Base-by-base conservation (phyloP, 2,113 vertebrate genomes). In the Ctenodactylus gundi region DNA sequence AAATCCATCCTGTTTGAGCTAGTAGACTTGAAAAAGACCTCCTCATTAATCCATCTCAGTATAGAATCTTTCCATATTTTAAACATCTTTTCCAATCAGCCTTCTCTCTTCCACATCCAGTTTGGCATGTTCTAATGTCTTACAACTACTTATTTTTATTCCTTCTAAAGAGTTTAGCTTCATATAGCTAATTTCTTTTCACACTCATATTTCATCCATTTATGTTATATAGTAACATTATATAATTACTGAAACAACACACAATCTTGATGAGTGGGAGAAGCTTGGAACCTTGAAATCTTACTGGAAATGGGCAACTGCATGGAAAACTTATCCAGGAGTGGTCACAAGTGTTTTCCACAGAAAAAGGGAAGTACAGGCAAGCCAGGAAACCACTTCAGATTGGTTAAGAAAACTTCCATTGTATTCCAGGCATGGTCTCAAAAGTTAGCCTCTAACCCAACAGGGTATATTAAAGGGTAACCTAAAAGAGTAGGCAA, bases 121-220 rank as follows among this genome's bases (percentile, higher is more conserved):
- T 46, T 13, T n/a, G 36, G 89, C 31, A 86, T n/a, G 41, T 14
- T 53, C 7, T 46, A 49, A 15, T 29, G 8, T 72, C 68, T 68
- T 53, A 55, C 0, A 80, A 20, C 53, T 84, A 49, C 21, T 64
- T 89, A 67, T 27, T 80, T 90, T 85, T 87, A 78, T 31, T 87
- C 80, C 91, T 87, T 65, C 23, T 49, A 68, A 88, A 90, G 34
- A 94, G 90, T 78, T 83, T 41, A 53, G 27, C 29, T 88, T 88
- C 76, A 84, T 4, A 67, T 12, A 41, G 64, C 51, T 34, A 65
- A 29, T 36, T 86, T 85, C 62, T 70, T 88, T 93, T 36, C 41
- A 51, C 21, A 49, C 21, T 67, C 34, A 68, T 5, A 72, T 77
- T 88, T 91, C 41, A 76, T 87, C 81, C 58, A 14, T 81, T 68